Conservation (phyloP, 1,140 invertebrate species). For the Drosophila pectinifera region DNA sequence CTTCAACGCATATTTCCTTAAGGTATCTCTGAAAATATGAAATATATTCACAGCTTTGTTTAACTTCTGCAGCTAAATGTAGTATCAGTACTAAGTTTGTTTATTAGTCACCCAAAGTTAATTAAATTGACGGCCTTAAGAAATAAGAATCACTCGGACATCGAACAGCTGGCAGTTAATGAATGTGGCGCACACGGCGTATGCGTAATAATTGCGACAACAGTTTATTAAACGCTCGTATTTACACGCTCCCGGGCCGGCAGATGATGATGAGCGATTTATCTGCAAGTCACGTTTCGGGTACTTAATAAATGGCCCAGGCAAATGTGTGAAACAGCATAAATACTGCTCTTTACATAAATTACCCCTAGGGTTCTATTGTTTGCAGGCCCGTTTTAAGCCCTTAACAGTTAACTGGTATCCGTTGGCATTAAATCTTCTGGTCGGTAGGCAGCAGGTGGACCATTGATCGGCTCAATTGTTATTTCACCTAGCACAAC, state of each 20-base stretch:
- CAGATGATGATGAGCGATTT: conserved; percentile 48
- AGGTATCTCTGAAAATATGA: too few species aligned
- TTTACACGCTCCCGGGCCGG: conserved; percentile 42
- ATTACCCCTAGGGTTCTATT: conserved; percentile 45
- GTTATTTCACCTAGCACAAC: conserved; percentile 22
- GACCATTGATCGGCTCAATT: conserved; percentile 26
- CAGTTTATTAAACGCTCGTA: conserved; percentile 65
- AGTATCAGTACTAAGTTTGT: background rate
- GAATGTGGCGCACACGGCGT: conserved; percentile 45
- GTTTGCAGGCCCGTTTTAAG: conserved; percentile 44
- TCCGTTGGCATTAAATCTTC: conserved; percentile 23
- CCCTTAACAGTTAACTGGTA: conserved; percentile 45
- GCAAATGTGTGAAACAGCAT: conserved; percentile 61
- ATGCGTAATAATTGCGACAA: conserved; percentile 57
- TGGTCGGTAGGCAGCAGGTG: conserved; percentile 29
- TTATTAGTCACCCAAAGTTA: background rate
- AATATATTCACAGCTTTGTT: background rate
- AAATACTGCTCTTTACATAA: conserved; percentile 59
- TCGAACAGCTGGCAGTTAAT: conserved; percentile 49
- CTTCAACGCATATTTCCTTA: background rate
- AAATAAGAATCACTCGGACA: conserved; percentile 24
- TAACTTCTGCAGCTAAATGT: background rate
- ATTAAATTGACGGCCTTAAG: conserved; percentile 23
- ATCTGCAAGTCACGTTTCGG: conserved; percentile 62
- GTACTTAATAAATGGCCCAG: conserved; percentile 60